Evolutionary conservation across 2,888 invertebrate species (phyloP), one percentile per base, ranked within the genome.

Genomic region (Chironomus riparius): DNA sequence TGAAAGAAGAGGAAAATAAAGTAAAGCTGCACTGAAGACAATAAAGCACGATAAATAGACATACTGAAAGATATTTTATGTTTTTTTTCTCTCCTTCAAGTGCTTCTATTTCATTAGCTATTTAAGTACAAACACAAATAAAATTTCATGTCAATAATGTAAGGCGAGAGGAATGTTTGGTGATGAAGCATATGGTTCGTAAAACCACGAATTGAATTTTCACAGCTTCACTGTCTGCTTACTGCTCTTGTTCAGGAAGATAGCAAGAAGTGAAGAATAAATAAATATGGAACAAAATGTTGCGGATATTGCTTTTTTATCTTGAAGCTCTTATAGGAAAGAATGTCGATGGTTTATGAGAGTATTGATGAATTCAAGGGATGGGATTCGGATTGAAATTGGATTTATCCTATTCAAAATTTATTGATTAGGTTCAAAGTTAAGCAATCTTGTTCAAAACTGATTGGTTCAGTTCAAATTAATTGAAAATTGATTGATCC

Each of bases 261-360:
- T 38, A 38, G 38, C 10, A 38, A 10, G 38, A 38, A 38, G 18
- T 56, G 56, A 65, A 65, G 21, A 24, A 21, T 65, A 13, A 24
- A 38, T 38, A 65, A 21, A 21, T 24, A 65, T 24, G 65, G 21
- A 65, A 65, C 21, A 65, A 65, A 65, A 65, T 65, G 65, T 65
- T 65, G 65, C 65, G 65, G 65, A 65, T 65, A 65, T 65, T 65
- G 65, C 65, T 65, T 65, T 24, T 56, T 56, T 56, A 7, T 56
- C 56, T 56, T 18, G 0, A 15, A 5, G 56, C 15, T 15, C 18
- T 15, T 56, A 56, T 56, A 56, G 56, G 2, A 50, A 10, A 56
- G 2, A 56, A 56, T 15, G 7, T 56, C 7, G 15, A 15, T 15
- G 15, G 6, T 56, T 56, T 56, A 56, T 56, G 56, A 56, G 38